A percentile compares a stretch with the other conserved stretches of the same genome.
Conservation (phyloP, 2,888 invertebrate genomes). For the Trilocha varians region DNA sequence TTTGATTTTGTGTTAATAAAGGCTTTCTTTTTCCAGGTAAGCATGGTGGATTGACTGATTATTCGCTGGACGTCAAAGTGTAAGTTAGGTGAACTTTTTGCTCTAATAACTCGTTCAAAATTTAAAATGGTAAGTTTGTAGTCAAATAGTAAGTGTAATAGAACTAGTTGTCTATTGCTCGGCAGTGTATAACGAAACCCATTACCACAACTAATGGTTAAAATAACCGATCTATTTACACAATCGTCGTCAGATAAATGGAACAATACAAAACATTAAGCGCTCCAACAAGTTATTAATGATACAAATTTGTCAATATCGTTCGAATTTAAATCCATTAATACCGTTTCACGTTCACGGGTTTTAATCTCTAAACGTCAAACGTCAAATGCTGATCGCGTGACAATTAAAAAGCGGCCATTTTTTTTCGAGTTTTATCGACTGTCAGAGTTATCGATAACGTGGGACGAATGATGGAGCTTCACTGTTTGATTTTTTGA, state of each 20-base stretch:
- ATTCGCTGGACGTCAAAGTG: no score
- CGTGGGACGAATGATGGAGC: constrained; percentile 6
- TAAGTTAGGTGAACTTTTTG: no score
- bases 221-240: background rate
- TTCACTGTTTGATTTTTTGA: constrained; percentile 1
- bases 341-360: constrained; percentile 18
- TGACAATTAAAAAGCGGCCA: constrained; percentile 58
- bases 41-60: no score
- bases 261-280: constrained; percentile 39
- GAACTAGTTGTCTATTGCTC: background rate
- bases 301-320: constrained; percentile 60
- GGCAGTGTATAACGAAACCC: background rate
- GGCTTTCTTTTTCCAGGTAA: no score
- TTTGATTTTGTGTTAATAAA: no score
- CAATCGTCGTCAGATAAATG: constrained; percentile 18
- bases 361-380: constrained; percentile 56
- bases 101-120: no score
- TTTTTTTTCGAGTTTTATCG: constrained; percentile 60
- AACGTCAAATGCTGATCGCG: constrained; percentile 52
- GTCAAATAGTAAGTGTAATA: no score
- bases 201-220: constrained; percentile 2
- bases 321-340: constrained; percentile 48
- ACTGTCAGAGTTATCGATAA: constrained; percentile 29
- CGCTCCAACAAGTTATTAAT: constrained; percentile 38
- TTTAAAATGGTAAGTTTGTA: no score